Evolutionary conservation across 2,888 invertebrate genomes (phyloP), one percentile per base, ranked within the genome.

Genomic region (Zygothrica quintamaculata): DNA sequence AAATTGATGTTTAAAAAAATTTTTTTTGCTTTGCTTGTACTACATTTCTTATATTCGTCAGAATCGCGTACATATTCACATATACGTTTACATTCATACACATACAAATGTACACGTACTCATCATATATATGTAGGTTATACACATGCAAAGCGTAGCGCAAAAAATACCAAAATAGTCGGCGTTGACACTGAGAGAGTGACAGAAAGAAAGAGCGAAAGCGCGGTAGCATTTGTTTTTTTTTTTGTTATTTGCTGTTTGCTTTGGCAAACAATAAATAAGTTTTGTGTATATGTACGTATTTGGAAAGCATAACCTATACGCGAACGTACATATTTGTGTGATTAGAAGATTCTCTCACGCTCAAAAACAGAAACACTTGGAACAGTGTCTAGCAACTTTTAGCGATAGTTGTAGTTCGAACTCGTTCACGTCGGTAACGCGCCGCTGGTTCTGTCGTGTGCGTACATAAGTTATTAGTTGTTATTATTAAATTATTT

Each of bases 101-200:
- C 44, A 36, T 25, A 15, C 9, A 15, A 16, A 25, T 31, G 29
- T 15, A 46, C 36, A 51, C 13, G 13, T 8, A 42, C 6, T 36
- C 8, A 12, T 13, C 11, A 18, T 43, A 57, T 58, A 18, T 64
- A 47, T 74, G 70, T 70, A 56, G 66, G 57, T 67, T 74, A 65
- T 74, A 74, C 56, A 65, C 57, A 72, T 69, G 74, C 72, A 72
- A 69, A 53, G 53, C 74, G 61, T 73, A 74, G 73, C 73, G 73
- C 75, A 74, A 74, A 74, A 73, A 70, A 75, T 75, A 75, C 68
- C 68, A 74, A 67, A 76, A 75, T 76, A 74, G 72, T 74, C 76
- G 67, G 72, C 74, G 69, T 74, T 72, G 74, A 74, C 71, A 72
- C 74, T 58, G 69, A 53, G 53, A 53, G 37, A 39, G 36, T 18